Evolutionary conservation across 2,888 invertebrate species (phyloP).

Genomic region (Thymelicus acteon): DNA sequence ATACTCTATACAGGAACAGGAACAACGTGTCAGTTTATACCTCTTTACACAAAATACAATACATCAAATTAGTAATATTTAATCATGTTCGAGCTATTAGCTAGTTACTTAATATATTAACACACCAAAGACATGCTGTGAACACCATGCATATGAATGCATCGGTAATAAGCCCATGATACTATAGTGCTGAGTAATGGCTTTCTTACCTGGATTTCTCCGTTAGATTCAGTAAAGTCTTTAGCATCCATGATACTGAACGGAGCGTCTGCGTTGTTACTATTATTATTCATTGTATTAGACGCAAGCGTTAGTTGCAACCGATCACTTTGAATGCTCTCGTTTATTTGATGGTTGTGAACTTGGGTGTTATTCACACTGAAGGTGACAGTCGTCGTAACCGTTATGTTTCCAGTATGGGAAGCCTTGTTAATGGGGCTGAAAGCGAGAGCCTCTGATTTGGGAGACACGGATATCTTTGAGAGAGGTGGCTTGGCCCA

Average conservation of each 20-base stretch:
- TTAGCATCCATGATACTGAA: constrained; percentile 70
- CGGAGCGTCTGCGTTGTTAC: constrained; percentile 63
- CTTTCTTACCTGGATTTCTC: constrained; percentile 74
- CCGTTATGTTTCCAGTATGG: constrained; percentile 90
- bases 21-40: constrained; percentile 60
- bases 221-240: constrained; percentile 66
- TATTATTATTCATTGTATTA: constrained; percentile 77
- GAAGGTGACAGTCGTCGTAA: constrained; percentile 94
- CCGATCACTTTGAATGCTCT: constrained; percentile 76
- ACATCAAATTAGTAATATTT: constrained; percentile 38
- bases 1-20: constrained; percentile 85
- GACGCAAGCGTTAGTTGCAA: constrained; percentile 83
- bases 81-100: constrained; percentile 45
- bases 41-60: constrained; percentile 35
- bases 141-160: constrained; percentile 56
- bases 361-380: constrained; percentile 87
- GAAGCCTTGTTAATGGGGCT: constrained; percentile 73
- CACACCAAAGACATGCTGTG: constrained; percentile 47
- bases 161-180: constrained; percentile 38
- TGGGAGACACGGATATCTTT: constrained; percentile 77
- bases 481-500: constrained; percentile 91
- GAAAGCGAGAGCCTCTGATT: constrained; percentile 71
- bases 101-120: constrained; percentile 42
- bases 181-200: constrained; percentile 36
- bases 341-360: constrained; percentile 81